Percentiles rank a stretch among this genome's conserved stretches.
These are phyloP conservation scores for Macrosteles quadrilineatus DNA, from an alignment of 1,140 invertebrate species.

Conservation along the genomic window DNA sequence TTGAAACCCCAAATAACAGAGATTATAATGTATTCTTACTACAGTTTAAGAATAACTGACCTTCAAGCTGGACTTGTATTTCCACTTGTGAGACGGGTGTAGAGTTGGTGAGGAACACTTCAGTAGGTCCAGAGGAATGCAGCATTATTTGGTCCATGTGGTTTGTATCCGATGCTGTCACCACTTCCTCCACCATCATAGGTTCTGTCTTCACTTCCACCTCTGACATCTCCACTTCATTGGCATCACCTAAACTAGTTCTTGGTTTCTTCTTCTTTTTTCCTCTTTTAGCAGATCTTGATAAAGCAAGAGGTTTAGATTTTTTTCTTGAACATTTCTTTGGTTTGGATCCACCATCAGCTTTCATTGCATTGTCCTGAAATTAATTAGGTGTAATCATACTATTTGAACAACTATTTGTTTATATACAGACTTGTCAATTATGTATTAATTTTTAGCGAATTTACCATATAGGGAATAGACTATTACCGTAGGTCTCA, in stretches of 20 bases:
- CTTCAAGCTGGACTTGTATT: slow-evolving; percentile 30
- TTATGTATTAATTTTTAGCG: no score
- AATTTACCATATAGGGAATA: no score
- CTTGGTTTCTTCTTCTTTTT: slow-evolving; percentile 62
- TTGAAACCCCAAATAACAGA: no score
- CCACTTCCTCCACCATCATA: background rate
- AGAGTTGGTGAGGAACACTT: slow-evolving; percentile 18
- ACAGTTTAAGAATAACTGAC: no score
- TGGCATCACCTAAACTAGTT: background rate
- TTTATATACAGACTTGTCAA: no score
- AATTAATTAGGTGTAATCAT: no score
- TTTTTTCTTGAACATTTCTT: slow-evolving; percentile 75
- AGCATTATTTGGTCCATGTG: slow-evolving; percentile 8
- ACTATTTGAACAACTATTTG: no score
- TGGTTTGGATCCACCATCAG: slow-evolving; percentile 64
- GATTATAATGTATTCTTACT: no score
- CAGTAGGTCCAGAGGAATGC: background rate
- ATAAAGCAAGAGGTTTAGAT: slow-evolving; percentile 67
- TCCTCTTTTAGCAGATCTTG: slow-evolving; percentile 63
- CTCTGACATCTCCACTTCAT: slow-evolving; percentile 1
- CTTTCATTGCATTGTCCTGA: background rate
- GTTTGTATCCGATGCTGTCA: background rate
- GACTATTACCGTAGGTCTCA: no score
- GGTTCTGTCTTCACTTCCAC: slow-evolving; percentile 2
- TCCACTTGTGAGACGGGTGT: slow-evolving; percentile 25